phyloP scores from a whole-genome alignment of 2,113 vertebrate genomes.

The Neopipo cinnamomea region DNA sequence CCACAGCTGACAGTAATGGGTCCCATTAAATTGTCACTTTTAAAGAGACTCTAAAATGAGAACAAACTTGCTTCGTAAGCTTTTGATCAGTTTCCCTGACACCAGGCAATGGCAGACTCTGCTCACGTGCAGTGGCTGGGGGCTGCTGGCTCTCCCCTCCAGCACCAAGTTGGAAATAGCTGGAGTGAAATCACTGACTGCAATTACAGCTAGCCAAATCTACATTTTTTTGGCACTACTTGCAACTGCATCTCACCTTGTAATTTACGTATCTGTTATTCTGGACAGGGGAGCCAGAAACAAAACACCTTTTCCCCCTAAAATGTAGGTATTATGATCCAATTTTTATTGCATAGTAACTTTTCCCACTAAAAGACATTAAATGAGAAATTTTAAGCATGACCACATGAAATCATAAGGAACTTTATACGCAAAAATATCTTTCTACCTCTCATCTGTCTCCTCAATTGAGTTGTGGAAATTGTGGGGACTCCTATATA shows the following conservation, averaged over 20 bases:
- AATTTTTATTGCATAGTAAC: slow-evolving; percentile 21
- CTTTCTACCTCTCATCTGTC: slow-evolving; percentile 1
- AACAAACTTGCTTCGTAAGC: neutral
- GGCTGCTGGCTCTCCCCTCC: neutral
- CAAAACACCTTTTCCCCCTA: neutral
- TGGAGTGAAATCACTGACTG: neutral
- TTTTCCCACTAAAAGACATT: slow-evolving; percentile 11
- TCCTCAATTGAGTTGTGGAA: neutral
- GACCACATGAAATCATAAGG: neutral
- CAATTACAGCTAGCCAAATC: neutral
- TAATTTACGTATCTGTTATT: neutral
- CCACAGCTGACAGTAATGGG: neutral
- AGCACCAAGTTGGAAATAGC: accelerated
- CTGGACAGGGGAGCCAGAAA: slow-evolving; percentile 4
- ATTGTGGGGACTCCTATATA: neutral
- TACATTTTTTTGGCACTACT: neutral
- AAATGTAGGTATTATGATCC: neutral
- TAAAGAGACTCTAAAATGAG: neutral
- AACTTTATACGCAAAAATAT: neutral
- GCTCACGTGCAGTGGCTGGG: neutral
- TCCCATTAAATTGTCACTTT: slow-evolving; percentile 37
- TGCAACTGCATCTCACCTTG: neutral
- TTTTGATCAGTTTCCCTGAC: neutral
- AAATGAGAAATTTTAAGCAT: neutral
- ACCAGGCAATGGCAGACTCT: neutral